Evolutionary conservation across 2,113 vertebrate species (phyloP).

Genomic region (Neoarius graeffei): DNA sequence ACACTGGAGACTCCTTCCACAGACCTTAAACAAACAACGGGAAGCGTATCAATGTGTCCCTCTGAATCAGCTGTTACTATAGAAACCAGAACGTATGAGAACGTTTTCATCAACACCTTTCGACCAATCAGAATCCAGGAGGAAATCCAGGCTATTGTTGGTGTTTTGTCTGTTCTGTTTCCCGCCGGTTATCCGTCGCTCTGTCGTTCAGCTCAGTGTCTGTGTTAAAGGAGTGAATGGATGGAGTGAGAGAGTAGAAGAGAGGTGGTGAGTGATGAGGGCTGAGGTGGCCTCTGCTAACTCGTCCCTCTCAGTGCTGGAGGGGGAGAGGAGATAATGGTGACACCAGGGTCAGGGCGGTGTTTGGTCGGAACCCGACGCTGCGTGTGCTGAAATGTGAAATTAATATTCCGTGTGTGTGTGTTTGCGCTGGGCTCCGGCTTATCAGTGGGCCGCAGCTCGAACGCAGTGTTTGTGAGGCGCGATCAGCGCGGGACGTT

Average conservation of each 20-base stretch:
- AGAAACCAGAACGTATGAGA: neutral
- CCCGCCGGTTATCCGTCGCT: neutral
- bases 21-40: neutral
- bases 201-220: neutral
- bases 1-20: conserved; percentile 1
- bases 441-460: conserved; percentile 43
- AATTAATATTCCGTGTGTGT: conserved; percentile 50
- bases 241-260: neutral
- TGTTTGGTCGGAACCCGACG: conserved; percentile 34
- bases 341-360: conserved; percentile 7
- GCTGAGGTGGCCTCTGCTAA: conserved; percentile 48
- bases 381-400: conserved; percentile 49
- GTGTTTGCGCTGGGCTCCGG: conserved; percentile 16
- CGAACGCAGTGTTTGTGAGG: conserved; percentile 37
- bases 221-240: neutral
- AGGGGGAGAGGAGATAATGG: conserved; percentile 51
- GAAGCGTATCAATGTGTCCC: neutral
- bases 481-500: conserved; percentile 28
- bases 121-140: neutral
- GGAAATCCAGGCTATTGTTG: neutral
- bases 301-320: conserved; percentile 21
- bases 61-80: neutral
- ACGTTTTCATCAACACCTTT: neutral
- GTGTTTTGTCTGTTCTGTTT: neutral
- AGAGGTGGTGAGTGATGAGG: conserved; percentile 49